These are phyloP conservation scores for Chaetophractus vellerosus DNA, from an alignment of 2,797 vertebrate genomes.

Conservation along the genomic window DNA sequence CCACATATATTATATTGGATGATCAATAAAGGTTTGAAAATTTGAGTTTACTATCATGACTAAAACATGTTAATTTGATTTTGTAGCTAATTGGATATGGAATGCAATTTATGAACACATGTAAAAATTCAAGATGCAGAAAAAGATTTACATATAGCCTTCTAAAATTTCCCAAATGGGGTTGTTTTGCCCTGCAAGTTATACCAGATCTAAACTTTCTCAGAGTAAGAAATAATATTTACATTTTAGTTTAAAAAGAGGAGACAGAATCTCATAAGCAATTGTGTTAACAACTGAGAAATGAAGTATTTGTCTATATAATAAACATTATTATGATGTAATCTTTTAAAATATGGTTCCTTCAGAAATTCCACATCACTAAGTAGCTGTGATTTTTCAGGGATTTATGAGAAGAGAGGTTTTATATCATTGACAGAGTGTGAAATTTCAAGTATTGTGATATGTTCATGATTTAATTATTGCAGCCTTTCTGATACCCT, in stretches of 20 bases:
- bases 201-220: neutral
- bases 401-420: neutral
- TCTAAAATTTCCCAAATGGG: neutral
- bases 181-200: neutral
- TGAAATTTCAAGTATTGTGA: slow-evolving; percentile 56
- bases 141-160: neutral
- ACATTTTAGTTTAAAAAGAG: neutral
- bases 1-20: neutral
- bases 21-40: neutral
- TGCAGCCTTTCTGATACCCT: neutral
- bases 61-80: slow-evolving; percentile 35
- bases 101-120: slow-evolving; percentile 20
- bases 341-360: slow-evolving; percentile 12
- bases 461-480: slow-evolving; percentile 51
- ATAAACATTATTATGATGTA: neutral
- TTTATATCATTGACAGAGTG: neutral
- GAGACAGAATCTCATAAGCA: neutral
- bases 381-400: neutral
- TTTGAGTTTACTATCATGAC: neutral
- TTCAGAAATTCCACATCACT: slow-evolving; percentile 20
- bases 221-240: slow-evolving; percentile 35
- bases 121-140: slow-evolving; percentile 19
- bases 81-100: neutral
- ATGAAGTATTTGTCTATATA: neutral
- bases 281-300: slow-evolving; percentile 48